Percentiles rank a stretch among this genome's conserved stretches.
These are phyloP conservation scores for Cathartes aura DNA, from an alignment of 2,113 vertebrate genomes.

Conservation along the genomic window DNA sequence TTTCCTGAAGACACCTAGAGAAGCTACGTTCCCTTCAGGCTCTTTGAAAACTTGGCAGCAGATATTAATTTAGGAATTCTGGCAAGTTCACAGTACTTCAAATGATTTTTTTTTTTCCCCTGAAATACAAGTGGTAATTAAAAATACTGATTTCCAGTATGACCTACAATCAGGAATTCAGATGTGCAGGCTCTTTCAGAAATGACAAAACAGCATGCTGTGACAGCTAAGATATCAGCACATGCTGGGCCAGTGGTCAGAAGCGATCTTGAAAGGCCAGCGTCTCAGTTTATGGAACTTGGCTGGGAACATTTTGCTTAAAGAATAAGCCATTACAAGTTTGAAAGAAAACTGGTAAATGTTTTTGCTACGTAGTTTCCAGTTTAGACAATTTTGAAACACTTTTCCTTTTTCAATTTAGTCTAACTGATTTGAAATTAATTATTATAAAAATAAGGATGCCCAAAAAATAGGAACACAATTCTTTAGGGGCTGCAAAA, in stretches of 20 bases:
- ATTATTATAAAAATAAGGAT: background rate
- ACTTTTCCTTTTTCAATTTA: background rate
- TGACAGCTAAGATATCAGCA: background rate
- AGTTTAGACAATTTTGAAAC: background rate
- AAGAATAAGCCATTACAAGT: background rate
- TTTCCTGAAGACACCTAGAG: background rate
- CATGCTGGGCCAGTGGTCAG: background rate
- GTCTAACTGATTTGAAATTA: background rate
- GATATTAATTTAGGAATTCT: background rate
- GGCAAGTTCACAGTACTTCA: background rate
- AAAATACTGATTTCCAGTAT: conserved; percentile 12
- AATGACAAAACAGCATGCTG: background rate
- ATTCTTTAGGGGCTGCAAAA: background rate
- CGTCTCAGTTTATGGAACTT: background rate
- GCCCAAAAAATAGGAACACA: background rate
- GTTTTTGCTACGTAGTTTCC: background rate
- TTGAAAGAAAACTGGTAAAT: background rate
- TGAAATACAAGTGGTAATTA: background rate
- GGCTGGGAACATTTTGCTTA: background rate
- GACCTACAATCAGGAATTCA: background rate
- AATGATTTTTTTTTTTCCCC: background rate
- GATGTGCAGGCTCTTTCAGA: background rate
- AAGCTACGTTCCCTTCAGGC: background rate
- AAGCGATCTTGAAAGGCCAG: background rate
- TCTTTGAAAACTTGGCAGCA: background rate